phyloP scores from a whole-genome alignment of 2,113 vertebrate genomes.

The Amblyornis subalaris region DNA sequence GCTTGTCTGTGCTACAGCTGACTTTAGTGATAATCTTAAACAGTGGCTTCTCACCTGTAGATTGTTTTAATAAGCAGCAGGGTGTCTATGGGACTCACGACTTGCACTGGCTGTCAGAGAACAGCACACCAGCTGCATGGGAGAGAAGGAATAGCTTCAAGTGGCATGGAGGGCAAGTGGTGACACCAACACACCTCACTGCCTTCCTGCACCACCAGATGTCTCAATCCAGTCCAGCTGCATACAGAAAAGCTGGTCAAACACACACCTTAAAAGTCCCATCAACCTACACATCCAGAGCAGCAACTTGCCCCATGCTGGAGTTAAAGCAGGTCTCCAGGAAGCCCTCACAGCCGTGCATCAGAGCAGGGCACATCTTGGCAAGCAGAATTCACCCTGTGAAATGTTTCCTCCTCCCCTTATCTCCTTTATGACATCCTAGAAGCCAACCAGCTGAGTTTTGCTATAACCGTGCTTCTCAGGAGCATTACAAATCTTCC shows the following conservation, averaged over 20 bases:
- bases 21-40: background rate
- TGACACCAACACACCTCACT: background rate
- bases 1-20: background rate
- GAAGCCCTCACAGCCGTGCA: rapidly evolving
- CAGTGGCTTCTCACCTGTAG: background rate
- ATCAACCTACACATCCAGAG: background rate
- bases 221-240: background rate
- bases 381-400: background rate
- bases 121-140: background rate
- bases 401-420: background rate
- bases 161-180: background rate
- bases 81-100: background rate
- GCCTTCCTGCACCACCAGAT: background rate
- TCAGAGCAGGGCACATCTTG: background rate
- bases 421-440: background rate
- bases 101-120: background rate
- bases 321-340: background rate
- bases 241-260: background rate
- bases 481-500: background rate
- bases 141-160: background rate
- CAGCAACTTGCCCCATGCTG: background rate
- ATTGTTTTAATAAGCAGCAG: background rate
- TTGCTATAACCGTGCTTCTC: background rate
- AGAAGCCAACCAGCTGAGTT: background rate
- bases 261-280: background rate